phyloP scores from a whole-genome alignment of 2,113 vertebrate species.

The Melanotaenia duboulayi region DNA sequence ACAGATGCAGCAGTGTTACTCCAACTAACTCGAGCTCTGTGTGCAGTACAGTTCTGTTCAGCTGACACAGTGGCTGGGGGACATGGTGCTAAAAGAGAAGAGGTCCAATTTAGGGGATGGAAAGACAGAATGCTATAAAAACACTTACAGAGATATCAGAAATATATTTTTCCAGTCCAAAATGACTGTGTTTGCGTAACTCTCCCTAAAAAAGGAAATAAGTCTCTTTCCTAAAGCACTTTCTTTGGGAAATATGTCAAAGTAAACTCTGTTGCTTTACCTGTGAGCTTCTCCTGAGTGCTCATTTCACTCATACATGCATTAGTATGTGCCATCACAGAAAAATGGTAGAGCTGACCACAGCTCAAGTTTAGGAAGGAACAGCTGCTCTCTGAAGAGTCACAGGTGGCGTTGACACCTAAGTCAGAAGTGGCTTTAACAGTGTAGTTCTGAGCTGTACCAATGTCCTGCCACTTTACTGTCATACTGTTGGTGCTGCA shows the following conservation, averaged over 20 bases:
- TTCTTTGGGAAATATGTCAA: neutral
- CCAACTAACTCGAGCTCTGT: conserved; percentile 66
- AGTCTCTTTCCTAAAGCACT: neutral
- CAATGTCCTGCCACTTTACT: conserved; percentile 55
- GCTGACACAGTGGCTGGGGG: conserved; percentile 63
- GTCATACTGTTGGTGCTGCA: conserved; percentile 66
- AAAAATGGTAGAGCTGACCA: conserved; percentile 72
- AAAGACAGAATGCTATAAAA: neutral
- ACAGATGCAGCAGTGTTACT: conserved; percentile 34
- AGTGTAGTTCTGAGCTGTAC: conserved; percentile 61
- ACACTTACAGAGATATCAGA: neutral
- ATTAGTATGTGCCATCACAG: conserved; percentile 66
- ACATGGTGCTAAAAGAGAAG: conserved; percentile 72
- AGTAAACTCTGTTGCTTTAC: conserved; percentile 21
- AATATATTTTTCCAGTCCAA: no score
- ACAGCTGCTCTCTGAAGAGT: conserved; percentile 57
- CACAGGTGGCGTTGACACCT: conserved; percentile 63
- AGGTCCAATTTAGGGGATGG: conserved; percentile 1
- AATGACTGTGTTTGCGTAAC: no score
- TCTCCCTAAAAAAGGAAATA: neutral
- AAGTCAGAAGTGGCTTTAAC: conserved; percentile 47
- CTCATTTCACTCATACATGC: conserved; percentile 71
- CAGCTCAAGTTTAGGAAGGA: conserved; percentile 72
- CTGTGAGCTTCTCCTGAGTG: conserved; percentile 46
- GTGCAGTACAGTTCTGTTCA: conserved; percentile 60